Evolutionary conservation across 2,797 vertebrate genomes (phyloP).

Genomic region (Chaenodraco wilsoni): DNA sequence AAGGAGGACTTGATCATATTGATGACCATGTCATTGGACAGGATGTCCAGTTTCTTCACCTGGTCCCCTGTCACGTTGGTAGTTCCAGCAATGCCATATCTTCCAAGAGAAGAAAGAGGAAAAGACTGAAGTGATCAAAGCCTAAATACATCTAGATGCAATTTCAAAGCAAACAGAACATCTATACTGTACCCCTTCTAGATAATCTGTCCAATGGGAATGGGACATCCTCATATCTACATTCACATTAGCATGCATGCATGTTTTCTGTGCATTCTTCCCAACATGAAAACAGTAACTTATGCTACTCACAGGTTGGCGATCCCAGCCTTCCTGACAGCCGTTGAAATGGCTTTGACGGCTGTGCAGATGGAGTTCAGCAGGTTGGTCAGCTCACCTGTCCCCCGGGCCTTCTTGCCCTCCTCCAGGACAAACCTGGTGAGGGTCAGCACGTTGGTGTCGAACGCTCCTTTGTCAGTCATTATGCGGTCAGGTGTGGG

Average conservation of each 20-base stretch:
- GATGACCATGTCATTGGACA: conserved; percentile 95
- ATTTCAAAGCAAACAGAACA: not conserved
- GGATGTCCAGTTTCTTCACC: conserved; percentile 95
- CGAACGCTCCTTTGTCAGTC: conserved; percentile 88
- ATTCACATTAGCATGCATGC: not conserved
- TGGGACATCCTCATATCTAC: not conserved
- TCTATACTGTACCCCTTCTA: not conserved
- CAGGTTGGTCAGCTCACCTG: conserved; percentile 91
- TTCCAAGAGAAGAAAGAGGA: conserved; percentile 52
- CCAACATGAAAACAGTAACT: not conserved
- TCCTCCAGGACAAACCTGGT: conserved; percentile 95
- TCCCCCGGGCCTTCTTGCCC: conserved; percentile 88
- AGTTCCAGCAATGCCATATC: conserved; percentile 95
- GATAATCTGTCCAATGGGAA: not conserved
- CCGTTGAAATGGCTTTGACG: conserved; percentile 92
- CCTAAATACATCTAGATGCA: not conserved
- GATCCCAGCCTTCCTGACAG: conserved; percentile 94
- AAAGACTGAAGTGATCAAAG: not conserved
- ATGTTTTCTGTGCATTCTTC: too few species aligned
- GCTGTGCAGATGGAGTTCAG: conserved; percentile 93
- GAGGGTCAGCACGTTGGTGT: conserved; percentile 92
- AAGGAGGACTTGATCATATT: conserved; percentile 97
- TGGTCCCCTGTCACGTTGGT: conserved; percentile 97
- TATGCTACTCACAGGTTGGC: conserved; percentile 90
- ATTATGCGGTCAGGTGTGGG: conserved; percentile 73